Percentiles rank a stretch among this genome's conserved stretches.
These are phyloP conservation scores for human (Homo sapiens) DNA, from an alignment of 2,113 vertebrate species.

Conservation along the genomic window GRCh38 chr5:61632001-61632500, in stretches of 20 bases:
- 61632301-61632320: not conserved
- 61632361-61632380: constrained; percentile 15
- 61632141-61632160: not conserved
- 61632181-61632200: not conserved
- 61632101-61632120: not conserved
- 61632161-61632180: not conserved
- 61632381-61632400: constrained; percentile 22
- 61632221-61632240: not conserved
- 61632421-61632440: not conserved
- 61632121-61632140: not conserved
- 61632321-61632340: not conserved
- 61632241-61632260: not conserved
- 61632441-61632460: not conserved
- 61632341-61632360: not conserved
- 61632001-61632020: constrained; percentile 65
- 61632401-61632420: not conserved
- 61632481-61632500: not conserved
- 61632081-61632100: constrained; percentile 45
- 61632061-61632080: not conserved
- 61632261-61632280: not conserved
- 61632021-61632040: constrained; percentile 38
- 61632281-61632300: not conserved
- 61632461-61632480: not conserved
- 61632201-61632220: not conserved
- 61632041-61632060: not conserved